phyloP scores from a whole-genome alignment of 1,140 invertebrate genomes.

The Anthonomus grandis region DNA sequence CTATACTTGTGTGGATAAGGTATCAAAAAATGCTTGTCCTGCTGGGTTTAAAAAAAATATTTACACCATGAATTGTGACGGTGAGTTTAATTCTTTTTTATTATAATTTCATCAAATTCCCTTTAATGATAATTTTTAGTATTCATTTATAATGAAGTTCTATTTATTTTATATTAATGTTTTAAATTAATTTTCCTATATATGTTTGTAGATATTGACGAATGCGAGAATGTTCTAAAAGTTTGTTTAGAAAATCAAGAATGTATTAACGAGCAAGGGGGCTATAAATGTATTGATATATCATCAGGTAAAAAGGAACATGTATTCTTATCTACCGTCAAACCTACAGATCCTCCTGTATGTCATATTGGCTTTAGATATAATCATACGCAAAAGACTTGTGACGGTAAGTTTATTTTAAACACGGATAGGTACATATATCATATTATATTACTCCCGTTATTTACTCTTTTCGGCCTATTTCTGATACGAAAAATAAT shows the following conservation, averaged over 20 bases:
- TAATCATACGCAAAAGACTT: constrained; percentile 35
- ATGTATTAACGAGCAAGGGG: constrained; percentile 71
- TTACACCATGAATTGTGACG: constrained; percentile 51
- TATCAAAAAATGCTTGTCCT: constrained; percentile 58
- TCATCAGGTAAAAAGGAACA: constrained; percentile 9
- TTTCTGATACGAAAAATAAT: too few relatives aligned
- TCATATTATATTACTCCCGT: too few relatives aligned
- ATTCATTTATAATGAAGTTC: too few relatives aligned
- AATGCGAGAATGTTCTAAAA: constrained; percentile 64
- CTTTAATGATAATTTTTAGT: too few relatives aligned
- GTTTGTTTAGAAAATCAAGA: constrained; percentile 60
- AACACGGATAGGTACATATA: too few relatives aligned
- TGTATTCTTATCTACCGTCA: background rate
- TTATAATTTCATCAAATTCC: too few relatives aligned
- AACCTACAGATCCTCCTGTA: constrained; percentile 46
- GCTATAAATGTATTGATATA: constrained; percentile 62
- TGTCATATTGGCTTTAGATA: constrained; percentile 44
- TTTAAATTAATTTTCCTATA: too few relatives aligned
- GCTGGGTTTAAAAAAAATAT: constrained; percentile 65
- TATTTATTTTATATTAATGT: too few relatives aligned
- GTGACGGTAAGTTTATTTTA: constrained; percentile 36
- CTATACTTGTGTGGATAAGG: constrained; percentile 62
- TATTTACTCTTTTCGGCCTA: too few relatives aligned
- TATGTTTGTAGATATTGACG: constrained; percentile 66
- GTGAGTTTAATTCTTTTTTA: too few relatives aligned